phyloP scores from a whole-genome alignment of 2,797 vertebrate species.

The Acropternis orthonyx region DNA sequence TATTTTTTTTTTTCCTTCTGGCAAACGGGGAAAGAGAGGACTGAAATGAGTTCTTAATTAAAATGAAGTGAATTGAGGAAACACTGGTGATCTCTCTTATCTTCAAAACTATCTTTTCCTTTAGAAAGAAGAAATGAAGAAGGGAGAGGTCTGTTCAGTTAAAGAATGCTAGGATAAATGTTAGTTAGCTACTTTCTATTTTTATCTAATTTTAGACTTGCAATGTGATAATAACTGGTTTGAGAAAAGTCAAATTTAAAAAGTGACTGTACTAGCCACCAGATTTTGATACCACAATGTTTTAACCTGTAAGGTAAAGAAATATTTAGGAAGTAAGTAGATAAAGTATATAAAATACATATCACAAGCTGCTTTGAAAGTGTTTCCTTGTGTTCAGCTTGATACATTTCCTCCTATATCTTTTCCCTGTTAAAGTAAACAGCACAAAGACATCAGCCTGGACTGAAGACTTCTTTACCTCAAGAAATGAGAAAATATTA shows the following conservation, averaged over 20 bases:
- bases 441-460: not conserved
- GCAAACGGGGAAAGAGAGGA: too few species aligned
- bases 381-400: not conserved
- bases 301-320: not conserved
- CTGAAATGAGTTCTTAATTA: constrained; percentile 5
- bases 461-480: not conserved
- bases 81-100: not conserved
- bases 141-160: not conserved
- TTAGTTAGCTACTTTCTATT: not conserved
- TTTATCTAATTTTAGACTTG: not conserved
- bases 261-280: not conserved
- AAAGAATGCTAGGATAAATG: not conserved
- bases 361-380: not conserved
- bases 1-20: not conserved
- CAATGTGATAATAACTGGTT: not conserved
- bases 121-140: not conserved
- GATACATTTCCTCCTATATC: not conserved
- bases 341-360: not conserved
- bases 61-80: not conserved
- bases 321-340: not conserved
- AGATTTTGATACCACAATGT: not conserved
- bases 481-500: not conserved
- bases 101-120: not conserved
- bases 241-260: not conserved
- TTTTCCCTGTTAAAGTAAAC: not conserved